Percentiles rank a stretch among this genome's conserved stretches.
These are phyloP conservation scores for Phenacoccus solenopsis DNA, from an alignment of 1,140 invertebrate genomes.

Conservation along the genomic window DNA sequence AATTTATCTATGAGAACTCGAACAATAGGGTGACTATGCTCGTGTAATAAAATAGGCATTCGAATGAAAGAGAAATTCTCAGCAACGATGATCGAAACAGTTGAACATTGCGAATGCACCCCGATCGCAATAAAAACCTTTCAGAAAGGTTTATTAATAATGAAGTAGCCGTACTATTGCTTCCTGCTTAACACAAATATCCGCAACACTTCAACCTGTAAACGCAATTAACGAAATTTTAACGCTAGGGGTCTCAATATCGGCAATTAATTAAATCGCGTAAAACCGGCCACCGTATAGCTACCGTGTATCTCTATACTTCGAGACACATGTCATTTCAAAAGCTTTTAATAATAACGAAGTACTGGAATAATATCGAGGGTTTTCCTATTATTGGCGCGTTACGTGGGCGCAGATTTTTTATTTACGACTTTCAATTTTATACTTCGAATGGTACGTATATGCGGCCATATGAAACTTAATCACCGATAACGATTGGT, in stretches of 20 bases:
- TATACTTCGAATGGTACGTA: background rate
- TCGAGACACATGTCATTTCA: conserved; percentile 12
- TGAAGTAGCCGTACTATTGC: background rate
- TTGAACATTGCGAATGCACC: background rate
- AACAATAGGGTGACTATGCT: no score
- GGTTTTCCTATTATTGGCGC: background rate
- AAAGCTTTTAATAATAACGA: conserved; percentile 17
- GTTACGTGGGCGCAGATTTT: background rate
- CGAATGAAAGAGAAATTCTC: no score
- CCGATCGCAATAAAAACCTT: background rate
- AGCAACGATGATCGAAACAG: background rate
- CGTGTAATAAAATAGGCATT: no score
- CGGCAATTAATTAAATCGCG: conserved; percentile 11
- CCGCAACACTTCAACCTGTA: conserved; percentile 3
- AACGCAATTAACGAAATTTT: background rate
- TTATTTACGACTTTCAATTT: background rate
- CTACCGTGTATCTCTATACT: background rate
- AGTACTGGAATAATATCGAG: conserved; percentile 4
- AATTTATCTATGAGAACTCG: no score
- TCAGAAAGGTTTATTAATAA: conserved; percentile 3
- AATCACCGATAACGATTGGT: background rate
- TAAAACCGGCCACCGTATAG: background rate
- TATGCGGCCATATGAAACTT: background rate
- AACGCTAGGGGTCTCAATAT: background rate
- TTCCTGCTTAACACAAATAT: background rate